Percentiles rank a stretch among this genome's conserved stretches.
phyloP scores from a whole-genome alignment of 1,140 invertebrate species.

The Eufriesea mexicana region DNA sequence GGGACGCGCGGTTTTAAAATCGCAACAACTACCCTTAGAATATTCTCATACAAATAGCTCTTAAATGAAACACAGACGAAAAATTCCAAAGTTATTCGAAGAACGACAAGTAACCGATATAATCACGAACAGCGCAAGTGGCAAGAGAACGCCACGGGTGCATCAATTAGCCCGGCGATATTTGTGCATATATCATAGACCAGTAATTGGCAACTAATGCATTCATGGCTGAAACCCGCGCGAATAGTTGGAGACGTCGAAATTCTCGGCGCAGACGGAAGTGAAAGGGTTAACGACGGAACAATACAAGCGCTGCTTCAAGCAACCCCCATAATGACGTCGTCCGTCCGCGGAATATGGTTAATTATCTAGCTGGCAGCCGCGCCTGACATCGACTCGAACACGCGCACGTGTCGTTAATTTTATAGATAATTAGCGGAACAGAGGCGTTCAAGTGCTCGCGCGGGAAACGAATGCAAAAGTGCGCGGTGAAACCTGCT shows the following conservation, averaged over 20 bases:
- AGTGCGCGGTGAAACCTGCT: slow-evolving; percentile 46
- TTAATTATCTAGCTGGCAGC: slow-evolving; percentile 44
- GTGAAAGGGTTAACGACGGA: slow-evolving; percentile 51
- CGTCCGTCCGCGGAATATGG: slow-evolving; percentile 35
- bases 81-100: no score
- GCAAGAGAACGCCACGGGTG: no score
- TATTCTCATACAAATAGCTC: no score
- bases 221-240: not conserved
- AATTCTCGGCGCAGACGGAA: slow-evolving; percentile 36
- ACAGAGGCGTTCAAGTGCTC: slow-evolving; percentile 1
- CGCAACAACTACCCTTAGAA: no score
- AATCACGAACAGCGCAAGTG: no score
- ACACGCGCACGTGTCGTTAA: slow-evolving; percentile 37
- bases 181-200: not conserved
- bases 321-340: slow-evolving; percentile 36
- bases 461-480: slow-evolving; percentile 48
- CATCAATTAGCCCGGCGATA: no score
- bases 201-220: slow-evolving; percentile 19
- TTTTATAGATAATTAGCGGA: slow-evolving; percentile 55
- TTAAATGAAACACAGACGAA: no score
- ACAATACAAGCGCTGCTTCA: slow-evolving; percentile 39
- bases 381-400: slow-evolving; percentile 34
- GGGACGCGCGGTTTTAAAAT: no score
- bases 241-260: slow-evolving; percentile 32
- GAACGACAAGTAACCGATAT: no score